These are phyloP conservation scores for Pleuronectes platessa DNA, from an alignment of 2,113 vertebrate genomes.

Conservation along the genomic window DNA sequence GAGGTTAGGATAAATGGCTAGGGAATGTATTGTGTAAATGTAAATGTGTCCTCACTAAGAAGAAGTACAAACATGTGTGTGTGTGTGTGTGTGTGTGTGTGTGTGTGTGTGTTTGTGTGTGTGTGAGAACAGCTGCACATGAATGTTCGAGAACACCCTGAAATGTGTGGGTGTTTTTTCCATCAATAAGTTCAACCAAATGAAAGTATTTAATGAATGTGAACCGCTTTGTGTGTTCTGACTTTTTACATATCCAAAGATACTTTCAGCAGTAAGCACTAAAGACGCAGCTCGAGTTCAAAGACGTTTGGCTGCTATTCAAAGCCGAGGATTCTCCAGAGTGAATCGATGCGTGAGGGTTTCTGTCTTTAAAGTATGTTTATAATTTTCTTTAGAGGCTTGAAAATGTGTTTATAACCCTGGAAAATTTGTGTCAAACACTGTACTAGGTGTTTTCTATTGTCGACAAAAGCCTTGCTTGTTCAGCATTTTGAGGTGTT, in stretches of 20 bases:
- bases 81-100: too few species aligned
- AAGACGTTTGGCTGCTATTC: constrained; percentile 3
- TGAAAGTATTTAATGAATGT: constrained; percentile 38
- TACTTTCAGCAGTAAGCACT: neutral
- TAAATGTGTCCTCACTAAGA: too few species aligned
- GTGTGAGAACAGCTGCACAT: constrained; percentile 6
- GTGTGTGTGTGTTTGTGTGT: too few species aligned
- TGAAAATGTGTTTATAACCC: neutral
- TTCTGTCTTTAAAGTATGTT: neutral
- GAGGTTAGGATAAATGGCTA: too few species aligned
- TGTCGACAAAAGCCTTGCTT: neutral
- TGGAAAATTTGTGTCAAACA: neutral
- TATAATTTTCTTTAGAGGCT: neutral
- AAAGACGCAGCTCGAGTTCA: constrained; percentile 14
- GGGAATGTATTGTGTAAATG: too few species aligned
- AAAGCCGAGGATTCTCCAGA: constrained; percentile 6
- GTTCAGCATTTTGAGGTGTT: neutral
- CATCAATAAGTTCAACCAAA: constrained; percentile 50
- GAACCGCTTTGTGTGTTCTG: constrained; percentile 13
- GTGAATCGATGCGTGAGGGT: neutral
- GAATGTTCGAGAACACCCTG: constrained; percentile 27
- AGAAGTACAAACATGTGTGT: too few species aligned
- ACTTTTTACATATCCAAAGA: constrained; percentile 13
- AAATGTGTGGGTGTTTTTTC: constrained; percentile 18
- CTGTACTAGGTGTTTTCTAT: neutral